A percentile compares a stretch with the other conserved stretches of the same genome.
phyloP scores from a whole-genome alignment of 2,113 vertebrate genomes.

The Leucopsar rothschildi region DNA sequence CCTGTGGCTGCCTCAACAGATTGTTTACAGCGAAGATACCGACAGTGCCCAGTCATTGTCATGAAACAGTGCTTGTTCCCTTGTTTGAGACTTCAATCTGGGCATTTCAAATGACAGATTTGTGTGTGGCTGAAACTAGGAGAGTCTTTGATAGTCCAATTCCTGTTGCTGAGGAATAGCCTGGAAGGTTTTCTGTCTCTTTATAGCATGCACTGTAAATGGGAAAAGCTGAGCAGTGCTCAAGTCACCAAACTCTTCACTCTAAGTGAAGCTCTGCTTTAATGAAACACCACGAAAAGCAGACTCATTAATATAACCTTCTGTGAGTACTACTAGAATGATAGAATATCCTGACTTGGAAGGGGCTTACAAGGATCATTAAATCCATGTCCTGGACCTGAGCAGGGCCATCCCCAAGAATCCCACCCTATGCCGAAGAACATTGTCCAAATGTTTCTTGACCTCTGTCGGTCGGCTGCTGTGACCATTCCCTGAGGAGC shows the following conservation, averaged over 20 bases:
- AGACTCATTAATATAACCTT: neutral
- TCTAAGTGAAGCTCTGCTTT: neutral
- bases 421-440: neutral
- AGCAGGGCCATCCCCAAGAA: neutral
- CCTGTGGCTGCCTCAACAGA: slow-evolving; percentile 45
- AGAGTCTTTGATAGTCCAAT: neutral
- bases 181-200: neutral
- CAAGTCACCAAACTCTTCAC: neutral
- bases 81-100: neutral
- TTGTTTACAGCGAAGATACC: slow-evolving; percentile 3
- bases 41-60: slow-evolving; percentile 14
- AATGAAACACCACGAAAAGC: neutral
- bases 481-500: neutral
- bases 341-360: neutral
- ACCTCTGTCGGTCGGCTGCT: neutral
- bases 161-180: neutral
- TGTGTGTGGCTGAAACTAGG: neutral
- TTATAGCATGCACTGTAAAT: neutral
- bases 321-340: neutral
- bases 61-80: slow-evolving; percentile 26
- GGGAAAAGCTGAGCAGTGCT: neutral
- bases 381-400: neutral
- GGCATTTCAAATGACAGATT: neutral
- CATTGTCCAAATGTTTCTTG: neutral
- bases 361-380: neutral